Conservation (phyloP, 2,113 vertebrate genomes). For the Pygoscelis adeliae region DNA sequence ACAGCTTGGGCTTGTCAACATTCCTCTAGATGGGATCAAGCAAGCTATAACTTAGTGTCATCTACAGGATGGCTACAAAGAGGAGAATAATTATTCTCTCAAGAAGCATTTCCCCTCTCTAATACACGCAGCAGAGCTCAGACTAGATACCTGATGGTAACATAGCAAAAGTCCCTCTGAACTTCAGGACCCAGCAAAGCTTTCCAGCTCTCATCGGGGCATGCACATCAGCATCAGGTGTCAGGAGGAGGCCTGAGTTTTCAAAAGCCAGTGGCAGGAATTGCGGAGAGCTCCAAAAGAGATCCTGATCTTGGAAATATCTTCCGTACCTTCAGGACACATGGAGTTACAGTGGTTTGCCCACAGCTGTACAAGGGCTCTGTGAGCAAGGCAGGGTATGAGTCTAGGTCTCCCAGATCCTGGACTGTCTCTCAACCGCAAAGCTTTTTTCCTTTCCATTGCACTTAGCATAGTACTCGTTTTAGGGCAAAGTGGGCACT, state of each 20-base stretch:
- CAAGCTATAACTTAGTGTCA: background rate
- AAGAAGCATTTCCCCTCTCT: background rate
- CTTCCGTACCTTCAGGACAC: background rate
- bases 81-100: background rate
- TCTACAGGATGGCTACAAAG: background rate
- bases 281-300: background rate
- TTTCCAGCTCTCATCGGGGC: background rate
- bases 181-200: background rate
- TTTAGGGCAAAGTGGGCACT: background rate
- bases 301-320: background rate
- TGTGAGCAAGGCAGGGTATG: background rate
- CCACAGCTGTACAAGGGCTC: background rate
- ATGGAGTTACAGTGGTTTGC: background rate
- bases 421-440: background rate
- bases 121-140: background rate
- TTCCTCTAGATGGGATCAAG: background rate
- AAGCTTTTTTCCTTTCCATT: background rate
- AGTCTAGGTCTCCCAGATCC: background rate
- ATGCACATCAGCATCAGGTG: background rate
- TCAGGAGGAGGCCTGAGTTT: background rate
- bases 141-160: background rate
- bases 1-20: background rate
- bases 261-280: background rate
- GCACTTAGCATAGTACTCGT: background rate
- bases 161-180: background rate